These are phyloP conservation scores for Hyphantria cunea DNA, from an alignment of 1,140 invertebrate genomes.

Conservation along the genomic window DNA sequence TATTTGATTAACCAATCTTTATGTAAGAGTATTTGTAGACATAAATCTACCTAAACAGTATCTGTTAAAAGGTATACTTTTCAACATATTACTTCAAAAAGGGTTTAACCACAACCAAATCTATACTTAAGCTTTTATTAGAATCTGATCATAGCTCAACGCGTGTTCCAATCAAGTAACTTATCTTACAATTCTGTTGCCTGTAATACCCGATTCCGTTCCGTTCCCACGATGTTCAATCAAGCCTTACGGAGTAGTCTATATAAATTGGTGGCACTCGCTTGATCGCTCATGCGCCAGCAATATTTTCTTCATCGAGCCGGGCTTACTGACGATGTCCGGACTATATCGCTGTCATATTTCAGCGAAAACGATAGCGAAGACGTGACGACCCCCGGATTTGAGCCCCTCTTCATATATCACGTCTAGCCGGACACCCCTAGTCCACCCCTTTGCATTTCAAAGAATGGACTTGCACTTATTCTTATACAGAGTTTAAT, in stretches of 20 bases:
- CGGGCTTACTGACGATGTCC: slow-evolving; percentile 64
- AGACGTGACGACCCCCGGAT: slow-evolving; percentile 52
- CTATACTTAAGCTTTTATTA: background rate
- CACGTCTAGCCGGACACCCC: slow-evolving; percentile 28
- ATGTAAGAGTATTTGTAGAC: too few relatives aligned
- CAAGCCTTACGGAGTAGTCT: slow-evolving; percentile 23
- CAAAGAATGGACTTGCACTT: slow-evolving; percentile 41
- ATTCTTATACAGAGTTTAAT: slow-evolving; percentile 54
- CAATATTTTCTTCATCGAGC: slow-evolving; percentile 73
- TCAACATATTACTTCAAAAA: background rate
- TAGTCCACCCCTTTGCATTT: slow-evolving; percentile 24
- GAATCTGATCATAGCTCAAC: background rate
- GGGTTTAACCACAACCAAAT: background rate
- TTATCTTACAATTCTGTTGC: background rate
- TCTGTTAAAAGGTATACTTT: too few relatives aligned
- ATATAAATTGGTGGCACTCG: slow-evolving; percentile 23
- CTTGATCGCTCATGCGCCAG: slow-evolving; percentile 48
- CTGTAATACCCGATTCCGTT: background rate
- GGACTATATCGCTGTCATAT: slow-evolving; percentile 72
- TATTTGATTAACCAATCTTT: too few relatives aligned
- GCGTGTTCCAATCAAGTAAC: background rate
- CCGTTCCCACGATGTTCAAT: slow-evolving; percentile 23
- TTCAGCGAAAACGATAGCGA: slow-evolving; percentile 62
- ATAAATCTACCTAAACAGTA: too few relatives aligned
- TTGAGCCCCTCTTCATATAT: slow-evolving; percentile 10